Conservation (phyloP, 2,113 vertebrate species). For the Chascanopsetta lugubris region DNA sequence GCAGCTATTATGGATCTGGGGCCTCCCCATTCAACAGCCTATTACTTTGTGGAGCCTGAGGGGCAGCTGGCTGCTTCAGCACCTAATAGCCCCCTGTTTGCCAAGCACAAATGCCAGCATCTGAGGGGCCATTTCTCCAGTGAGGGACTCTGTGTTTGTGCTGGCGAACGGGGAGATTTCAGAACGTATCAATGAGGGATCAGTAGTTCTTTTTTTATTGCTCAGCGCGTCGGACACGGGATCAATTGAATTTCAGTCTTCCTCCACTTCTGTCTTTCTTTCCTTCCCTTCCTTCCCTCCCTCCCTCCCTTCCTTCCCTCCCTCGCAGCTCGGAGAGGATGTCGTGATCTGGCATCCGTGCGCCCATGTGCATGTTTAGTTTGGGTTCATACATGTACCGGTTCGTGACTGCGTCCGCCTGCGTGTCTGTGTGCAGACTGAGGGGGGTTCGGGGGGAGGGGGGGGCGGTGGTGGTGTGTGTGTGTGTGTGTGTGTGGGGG, state of each 20-base stretch:
- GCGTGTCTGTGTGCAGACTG: background rate
- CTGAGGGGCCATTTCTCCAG: slow-evolving; percentile 26
- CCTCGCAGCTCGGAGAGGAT: no score
- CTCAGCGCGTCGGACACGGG: background rate
- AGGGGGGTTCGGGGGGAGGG: no score
- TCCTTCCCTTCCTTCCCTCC: background rate
- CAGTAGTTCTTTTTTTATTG: slow-evolving; percentile 1
- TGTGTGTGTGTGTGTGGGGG: slow-evolving; percentile 7
- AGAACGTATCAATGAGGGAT: slow-evolving; percentile 28
- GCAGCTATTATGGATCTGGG: slow-evolving; percentile 45
- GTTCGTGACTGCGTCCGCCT: background rate
- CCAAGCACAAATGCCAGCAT: slow-evolving; percentile 42
- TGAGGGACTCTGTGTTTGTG: slow-evolving; percentile 37
- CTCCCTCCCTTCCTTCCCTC: background rate
- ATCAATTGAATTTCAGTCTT: background rate
- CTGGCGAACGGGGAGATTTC: slow-evolving; percentile 23
- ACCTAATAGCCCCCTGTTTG: slow-evolving; percentile 62
- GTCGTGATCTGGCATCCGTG: background rate
- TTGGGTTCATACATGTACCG: background rate
- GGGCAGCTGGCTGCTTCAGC: slow-evolving; percentile 59
- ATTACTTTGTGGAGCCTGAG: slow-evolving; percentile 59
- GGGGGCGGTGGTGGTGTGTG: no score
- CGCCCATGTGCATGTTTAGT: background rate
- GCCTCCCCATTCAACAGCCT: slow-evolving; percentile 48
- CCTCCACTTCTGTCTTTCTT: background rate